Evolutionary conservation across 1,140 invertebrate genomes (phyloP).

Genomic region (Drosophila mayri): DNA sequence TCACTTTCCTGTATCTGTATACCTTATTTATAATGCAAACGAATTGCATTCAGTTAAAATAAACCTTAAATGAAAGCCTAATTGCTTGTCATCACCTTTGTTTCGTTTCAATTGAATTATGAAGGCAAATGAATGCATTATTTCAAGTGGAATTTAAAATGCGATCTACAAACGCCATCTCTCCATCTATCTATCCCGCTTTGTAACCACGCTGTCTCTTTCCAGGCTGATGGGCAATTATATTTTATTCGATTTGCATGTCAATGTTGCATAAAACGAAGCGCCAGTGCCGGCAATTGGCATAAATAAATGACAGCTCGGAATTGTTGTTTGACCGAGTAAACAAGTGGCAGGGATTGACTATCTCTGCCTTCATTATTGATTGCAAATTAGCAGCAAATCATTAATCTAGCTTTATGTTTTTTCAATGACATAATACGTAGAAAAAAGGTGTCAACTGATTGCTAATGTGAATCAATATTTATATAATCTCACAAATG

Average conservation of each 20-base stretch:
- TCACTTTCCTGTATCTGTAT: not conserved
- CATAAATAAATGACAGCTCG: constrained; percentile 65
- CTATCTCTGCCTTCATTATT: constrained; percentile 44
- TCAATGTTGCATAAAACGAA: constrained; percentile 68
- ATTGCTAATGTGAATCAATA: constrained; percentile 21
- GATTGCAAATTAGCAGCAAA: constrained; percentile 70
- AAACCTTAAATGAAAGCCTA: constrained; percentile 5
- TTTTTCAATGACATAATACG: constrained; percentile 64
- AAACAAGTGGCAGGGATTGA: constrained; percentile 61
- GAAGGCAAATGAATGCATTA: constrained; percentile 34
- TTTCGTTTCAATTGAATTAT: constrained; percentile 26
- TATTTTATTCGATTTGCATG: constrained; percentile 71
- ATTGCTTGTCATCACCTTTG: constrained; percentile 21
- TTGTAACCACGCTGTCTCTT: constrained; percentile 25
- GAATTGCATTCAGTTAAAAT: not conserved
- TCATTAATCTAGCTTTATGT: constrained; percentile 31
- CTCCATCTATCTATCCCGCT: not conserved
- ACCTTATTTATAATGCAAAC: not conserved
- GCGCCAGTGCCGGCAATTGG: constrained; percentile 58
- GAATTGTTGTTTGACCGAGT: constrained; percentile 68
- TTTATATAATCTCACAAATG: constrained; percentile 11
- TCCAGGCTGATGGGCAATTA: constrained; percentile 48
- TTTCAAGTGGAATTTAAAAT: constrained; percentile 43
- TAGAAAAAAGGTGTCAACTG: constrained; percentile 22
- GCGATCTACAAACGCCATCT: constrained; percentile 22